Conservation (phyloP, 2,888 invertebrate species). For the Latrodectus hesperus region DNA sequence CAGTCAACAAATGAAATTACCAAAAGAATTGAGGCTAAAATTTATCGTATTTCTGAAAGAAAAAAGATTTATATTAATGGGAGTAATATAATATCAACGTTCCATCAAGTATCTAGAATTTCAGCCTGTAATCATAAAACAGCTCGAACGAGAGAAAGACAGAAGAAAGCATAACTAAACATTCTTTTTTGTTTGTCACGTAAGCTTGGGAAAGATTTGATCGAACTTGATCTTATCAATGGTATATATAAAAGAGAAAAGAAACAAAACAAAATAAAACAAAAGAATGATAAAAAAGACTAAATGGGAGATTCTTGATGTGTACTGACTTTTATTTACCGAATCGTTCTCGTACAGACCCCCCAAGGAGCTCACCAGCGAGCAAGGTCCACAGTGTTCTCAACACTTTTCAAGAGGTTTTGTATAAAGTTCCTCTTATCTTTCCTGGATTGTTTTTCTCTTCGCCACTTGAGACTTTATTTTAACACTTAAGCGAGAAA, state of each 20-base stretch:
- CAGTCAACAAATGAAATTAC: too few species aligned
- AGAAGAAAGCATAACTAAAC: too few species aligned
- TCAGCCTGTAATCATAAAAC: too few species aligned
- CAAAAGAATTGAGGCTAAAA: too few species aligned
- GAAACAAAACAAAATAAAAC: conserved; percentile 3
- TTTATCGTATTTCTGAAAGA: too few species aligned
- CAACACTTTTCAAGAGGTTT: background rate
- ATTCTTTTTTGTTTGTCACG: too few species aligned
- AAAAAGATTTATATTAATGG: too few species aligned
- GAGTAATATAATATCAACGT: too few species aligned
- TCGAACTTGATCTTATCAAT: background rate
- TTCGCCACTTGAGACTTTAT: background rate
- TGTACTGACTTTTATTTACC: conserved; percentile 12
- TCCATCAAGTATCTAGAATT: too few species aligned
- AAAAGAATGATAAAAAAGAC: background rate
- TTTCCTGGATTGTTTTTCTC: background rate
- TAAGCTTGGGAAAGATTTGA: too few species aligned
- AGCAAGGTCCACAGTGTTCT: conserved; percentile 17
- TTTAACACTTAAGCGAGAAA: background rate
- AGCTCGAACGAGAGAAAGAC: too few species aligned
- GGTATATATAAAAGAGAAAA: background rate
- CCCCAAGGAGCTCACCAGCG: conserved; percentile 18
- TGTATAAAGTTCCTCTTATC: background rate
- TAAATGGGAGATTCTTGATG: background rate
- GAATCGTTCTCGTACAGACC: conserved; percentile 14